Conservation (phyloP, 2,888 invertebrate species). For the Drosophila siamana region DNA sequence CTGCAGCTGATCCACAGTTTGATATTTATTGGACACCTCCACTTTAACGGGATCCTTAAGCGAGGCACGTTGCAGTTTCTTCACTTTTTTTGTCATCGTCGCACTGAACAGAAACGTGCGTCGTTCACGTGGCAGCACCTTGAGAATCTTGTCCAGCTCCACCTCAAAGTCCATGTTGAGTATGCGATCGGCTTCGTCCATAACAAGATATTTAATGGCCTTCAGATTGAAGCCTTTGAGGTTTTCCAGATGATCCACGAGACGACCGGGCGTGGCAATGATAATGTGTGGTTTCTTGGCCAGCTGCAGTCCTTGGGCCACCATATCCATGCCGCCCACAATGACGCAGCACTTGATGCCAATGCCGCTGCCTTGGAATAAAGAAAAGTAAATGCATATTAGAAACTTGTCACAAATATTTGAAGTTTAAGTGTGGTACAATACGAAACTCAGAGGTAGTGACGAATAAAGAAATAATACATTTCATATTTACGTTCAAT, state of each 20-base stretch:
- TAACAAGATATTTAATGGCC: slow-evolving; percentile 95
- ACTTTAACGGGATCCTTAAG: slow-evolving; percentile 97
- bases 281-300: slow-evolving; percentile 99
- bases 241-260: slow-evolving; percentile 98
- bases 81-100: slow-evolving; percentile 99
- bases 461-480: slow-evolving; percentile 81
- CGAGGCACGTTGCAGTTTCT: slow-evolving; percentile 97
- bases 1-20: slow-evolving; percentile 98
- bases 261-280: slow-evolving; percentile 97
- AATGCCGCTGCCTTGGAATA: slow-evolving; percentile 93
- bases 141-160: slow-evolving; percentile 98
- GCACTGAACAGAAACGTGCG: slow-evolving; percentile 98
- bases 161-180: slow-evolving; percentile 99
- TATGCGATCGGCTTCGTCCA: slow-evolving; percentile 99
- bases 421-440: not conserved
- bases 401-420: not conserved
- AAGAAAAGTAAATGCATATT: not conserved
- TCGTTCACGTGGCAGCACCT: slow-evolving; percentile 94
- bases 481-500: slow-evolving; percentile 73
- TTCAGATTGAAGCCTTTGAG: slow-evolving; percentile 98
- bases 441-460: slow-evolving; percentile 83
- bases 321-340: slow-evolving; percentile 99
- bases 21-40: slow-evolving; percentile 98
- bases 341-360: slow-evolving; percentile 98
- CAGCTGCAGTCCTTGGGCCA: slow-evolving; percentile 94